phyloP scores from a whole-genome alignment of 2,888 invertebrate genomes.

The Pollenia labialis region DNA sequence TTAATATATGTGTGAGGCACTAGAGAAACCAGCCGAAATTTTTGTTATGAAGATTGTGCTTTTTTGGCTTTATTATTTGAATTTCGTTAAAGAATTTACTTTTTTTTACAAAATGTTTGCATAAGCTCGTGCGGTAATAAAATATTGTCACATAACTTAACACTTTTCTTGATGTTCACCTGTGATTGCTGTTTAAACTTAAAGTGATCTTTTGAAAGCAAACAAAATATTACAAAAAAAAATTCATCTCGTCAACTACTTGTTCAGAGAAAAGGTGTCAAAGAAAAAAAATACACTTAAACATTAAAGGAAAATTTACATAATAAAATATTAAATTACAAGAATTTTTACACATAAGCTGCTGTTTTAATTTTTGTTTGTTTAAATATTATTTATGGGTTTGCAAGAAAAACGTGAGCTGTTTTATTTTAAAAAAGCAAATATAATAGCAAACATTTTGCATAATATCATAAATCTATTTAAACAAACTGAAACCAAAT shows the following conservation, averaged over 20 bases:
- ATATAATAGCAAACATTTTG: conserved; percentile 16
- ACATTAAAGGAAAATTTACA: conserved; percentile 31
- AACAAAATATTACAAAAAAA: conserved; percentile 4
- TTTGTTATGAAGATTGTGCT: conserved; percentile 21
- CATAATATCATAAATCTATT: conserved; percentile 48
- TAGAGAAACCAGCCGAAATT: conserved; percentile 30
- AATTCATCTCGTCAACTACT: neutral
- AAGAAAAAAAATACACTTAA: conserved; percentile 22
- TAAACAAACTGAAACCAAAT: conserved; percentile 38
- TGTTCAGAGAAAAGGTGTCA: conserved; percentile 30
- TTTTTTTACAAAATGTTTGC: conserved; percentile 10
- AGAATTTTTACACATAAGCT: neutral
- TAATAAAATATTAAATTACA: conserved; percentile 37
- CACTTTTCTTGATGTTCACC: neutral
- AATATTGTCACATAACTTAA: conserved; percentile 24
- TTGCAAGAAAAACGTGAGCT: conserved; percentile 54
- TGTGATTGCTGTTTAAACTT: conserved; percentile 16
- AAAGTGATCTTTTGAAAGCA: conserved; percentile 45
- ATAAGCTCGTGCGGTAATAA: conserved; percentile 49
- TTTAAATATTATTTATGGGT: conserved; percentile 59
- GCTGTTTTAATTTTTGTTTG: conserved; percentile 23
- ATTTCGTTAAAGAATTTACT: conserved; percentile 6
- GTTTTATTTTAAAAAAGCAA: neutral
- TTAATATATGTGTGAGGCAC: neutral
- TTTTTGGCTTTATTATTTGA: conserved; percentile 24